Evolutionary conservation across 2,113 vertebrate species (phyloP), one percentile per base, ranked within the genome.

Genomic region (Heliornis fulica): DNA sequence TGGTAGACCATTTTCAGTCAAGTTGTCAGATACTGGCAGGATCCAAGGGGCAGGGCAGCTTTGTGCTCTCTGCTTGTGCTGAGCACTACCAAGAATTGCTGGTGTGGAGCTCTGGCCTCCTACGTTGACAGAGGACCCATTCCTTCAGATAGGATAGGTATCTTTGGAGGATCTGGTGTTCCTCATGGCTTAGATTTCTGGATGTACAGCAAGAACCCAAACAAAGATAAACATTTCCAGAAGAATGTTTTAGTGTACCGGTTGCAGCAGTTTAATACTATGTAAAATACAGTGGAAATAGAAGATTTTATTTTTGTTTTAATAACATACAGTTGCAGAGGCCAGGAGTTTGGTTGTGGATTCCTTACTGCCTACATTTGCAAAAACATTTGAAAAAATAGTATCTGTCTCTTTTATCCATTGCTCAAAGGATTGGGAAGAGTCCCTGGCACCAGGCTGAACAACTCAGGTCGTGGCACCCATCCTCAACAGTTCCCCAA

Each of bases 61-160:
- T 38, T 23, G 43, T 8, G n/a, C 22, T 28, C 54, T 3, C 1
- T 14, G 10, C 7, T 51, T 0, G 1, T 29, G n/a, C 56, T 79
- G 56, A 48, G 18, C 51, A 12, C 53, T 57, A 19, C n/a, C n/a
- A 56, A 54, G 29, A 70, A 25, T 7, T 91, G 36, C 54, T 81
- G 41, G 12, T 2, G 2, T 71, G 38, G n/a, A 60, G 46, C 31
- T 75, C 46, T 20, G 28, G 22, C 13, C 23, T 54, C 14, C 40
- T 13, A 16, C 4, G 21, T 59, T 81, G 45, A 61, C 22, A 60
- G 29, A 28, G 69, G 43, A 15, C 34, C 6, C 57, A 3, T 46
- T 46, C 17, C 61, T 84, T 81, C 78, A 78, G 59, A 32, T 17
- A 69, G 21, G 21, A 41, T 32, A 23, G 7, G 12, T 38, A 3